These are phyloP conservation scores for Automeris io DNA, from an alignment of 2,888 invertebrate species.

Conservation along the genomic window DNA sequence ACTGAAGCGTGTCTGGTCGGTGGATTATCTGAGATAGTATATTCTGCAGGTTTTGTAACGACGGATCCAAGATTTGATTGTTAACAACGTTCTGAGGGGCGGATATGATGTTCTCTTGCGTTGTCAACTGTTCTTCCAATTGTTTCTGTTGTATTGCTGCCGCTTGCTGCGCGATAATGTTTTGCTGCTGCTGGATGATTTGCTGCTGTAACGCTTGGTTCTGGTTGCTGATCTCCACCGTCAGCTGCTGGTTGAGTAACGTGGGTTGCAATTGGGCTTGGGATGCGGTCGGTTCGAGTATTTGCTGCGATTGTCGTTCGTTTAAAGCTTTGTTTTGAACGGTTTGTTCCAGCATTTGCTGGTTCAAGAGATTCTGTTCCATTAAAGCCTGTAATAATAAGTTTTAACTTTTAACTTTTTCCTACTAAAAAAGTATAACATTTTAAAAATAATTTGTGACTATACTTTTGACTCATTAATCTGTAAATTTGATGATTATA, in stretches of 20 bases:
- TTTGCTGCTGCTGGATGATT: slow-evolving; percentile 69
- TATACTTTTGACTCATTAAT: no score
- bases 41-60: slow-evolving; percentile 68
- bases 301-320: slow-evolving; percentile 53
- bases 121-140: slow-evolving; percentile 53
- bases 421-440: no score
- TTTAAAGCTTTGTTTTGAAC: slow-evolving; percentile 52
- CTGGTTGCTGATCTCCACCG: slow-evolving; percentile 59
- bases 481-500: no score
- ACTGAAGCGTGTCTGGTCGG: slow-evolving; percentile 56
- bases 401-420: not conserved
- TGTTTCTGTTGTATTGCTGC: slow-evolving; percentile 69
- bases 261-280: slow-evolving; percentile 50
- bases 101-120: slow-evolving; percentile 50
- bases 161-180: slow-evolving; percentile 64
- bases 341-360: slow-evolving; percentile 61
- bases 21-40: slow-evolving; percentile 67
- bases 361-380: slow-evolving; percentile 67
- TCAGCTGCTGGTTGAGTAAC: slow-evolving; percentile 51
- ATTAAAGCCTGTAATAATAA: slow-evolving; percentile 44
- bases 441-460: no score
- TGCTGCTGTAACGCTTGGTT: slow-evolving; percentile 75
- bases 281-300: slow-evolving; percentile 37
- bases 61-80: slow-evolving; percentile 67
- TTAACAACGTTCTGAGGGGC: slow-evolving; percentile 56